These are phyloP conservation scores for Neoarius graeffei DNA, from an alignment of 2,113 vertebrate species.

Conservation along the genomic window DNA sequence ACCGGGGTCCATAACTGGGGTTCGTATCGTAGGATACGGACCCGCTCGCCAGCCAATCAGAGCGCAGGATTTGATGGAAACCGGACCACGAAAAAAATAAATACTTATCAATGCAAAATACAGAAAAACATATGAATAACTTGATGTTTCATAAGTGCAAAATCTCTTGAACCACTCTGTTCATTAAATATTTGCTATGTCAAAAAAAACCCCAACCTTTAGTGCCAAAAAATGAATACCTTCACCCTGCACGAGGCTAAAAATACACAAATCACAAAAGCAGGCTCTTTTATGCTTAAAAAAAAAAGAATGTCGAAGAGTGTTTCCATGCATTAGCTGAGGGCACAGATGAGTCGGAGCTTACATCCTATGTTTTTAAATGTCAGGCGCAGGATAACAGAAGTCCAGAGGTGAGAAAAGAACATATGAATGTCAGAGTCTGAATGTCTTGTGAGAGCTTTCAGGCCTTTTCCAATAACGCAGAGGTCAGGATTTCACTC, in stretches of 20 bases:
- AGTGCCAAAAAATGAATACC: neutral
- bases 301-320: neutral
- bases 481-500: constrained; percentile 44
- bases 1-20: too few relatives aligned
- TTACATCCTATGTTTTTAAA: constrained; percentile 41
- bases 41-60: too few relatives aligned
- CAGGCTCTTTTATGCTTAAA: neutral
- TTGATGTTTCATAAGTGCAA: too few relatives aligned
- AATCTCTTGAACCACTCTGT: constrained; percentile 12
- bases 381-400: constrained; percentile 33
- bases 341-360: neutral
- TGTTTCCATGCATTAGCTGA: constrained; percentile 18
- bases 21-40: too few relatives aligned
- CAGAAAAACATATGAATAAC: too few relatives aligned
- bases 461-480: constrained; percentile 49
- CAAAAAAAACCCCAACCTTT: neutral
- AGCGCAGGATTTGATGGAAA: too few relatives aligned
- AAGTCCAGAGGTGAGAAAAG: constrained; percentile 26
- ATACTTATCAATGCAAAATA: too few relatives aligned
- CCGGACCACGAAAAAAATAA: too few relatives aligned
- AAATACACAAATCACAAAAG: neutral
- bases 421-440: constrained; percentile 26
- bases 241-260: neutral
- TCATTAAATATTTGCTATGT: constrained; percentile 17
- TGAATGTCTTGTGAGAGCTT: constrained; percentile 27